Base-by-base conservation (phyloP, 2,888 invertebrate genomes). In the Poecilus cupreus region DNA sequence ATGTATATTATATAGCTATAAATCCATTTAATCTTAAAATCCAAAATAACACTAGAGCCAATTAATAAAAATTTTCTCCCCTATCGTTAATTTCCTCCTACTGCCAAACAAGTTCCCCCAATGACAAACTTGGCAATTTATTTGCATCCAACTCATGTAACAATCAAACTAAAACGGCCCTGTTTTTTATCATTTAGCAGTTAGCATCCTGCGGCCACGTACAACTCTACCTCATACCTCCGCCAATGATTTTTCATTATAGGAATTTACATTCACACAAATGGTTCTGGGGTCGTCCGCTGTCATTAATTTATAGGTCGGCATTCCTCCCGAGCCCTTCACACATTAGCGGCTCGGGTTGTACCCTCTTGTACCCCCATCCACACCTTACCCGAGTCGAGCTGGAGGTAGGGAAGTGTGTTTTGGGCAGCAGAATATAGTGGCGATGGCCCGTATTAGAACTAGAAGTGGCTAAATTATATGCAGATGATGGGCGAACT, bases 231-330 rank as follows among this genome's bases (percentile, higher is more conserved):
- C 54, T 54, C 54, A 16, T 1, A 60, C 24, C 54, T 54, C 54
- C 6, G 46, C 20, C 78, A 78, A 78, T 78, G 78, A 78, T 78
- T 78, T 78, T 78, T 78, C 78, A 78, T 78, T 78, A 78, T 78
- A 78, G 78, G 64, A 78, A 78, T 78, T 78, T 78, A 78, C 64
- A 78, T 78, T 64, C 64, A 37, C 78, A 64, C 78, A 78, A 78
- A 78, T 78, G 78, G 60, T 64, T 75, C 57, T 64, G 64, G 78
- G 64, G 78, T 64, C 64, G 39, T 46, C 43, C 24, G 64, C 24
- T 78, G 78, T 78, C 78, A 78, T 78, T 78, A 78, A 78, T 78
- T 78, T 78, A 78, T 78, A 60, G 78, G 78, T 78, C 78, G 78
- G 78, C 78, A 78, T 78, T 78, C 78, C 78, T 78, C 16, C 32